phyloP scores from a whole-genome alignment of 2,888 invertebrate genomes.

The Leucoma salicis region DNA sequence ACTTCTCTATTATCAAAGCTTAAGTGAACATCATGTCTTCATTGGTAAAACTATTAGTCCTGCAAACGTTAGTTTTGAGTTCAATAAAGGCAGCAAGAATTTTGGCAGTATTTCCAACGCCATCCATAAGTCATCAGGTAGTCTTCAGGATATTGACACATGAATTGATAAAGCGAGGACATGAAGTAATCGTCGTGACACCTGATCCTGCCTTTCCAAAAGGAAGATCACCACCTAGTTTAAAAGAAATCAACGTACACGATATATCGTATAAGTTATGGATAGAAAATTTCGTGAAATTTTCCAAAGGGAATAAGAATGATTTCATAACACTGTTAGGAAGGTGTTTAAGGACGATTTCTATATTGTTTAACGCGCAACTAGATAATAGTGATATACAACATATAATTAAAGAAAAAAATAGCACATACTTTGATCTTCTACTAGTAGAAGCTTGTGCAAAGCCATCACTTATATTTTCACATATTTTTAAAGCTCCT shows the following conservation, averaged over 20 bases:
- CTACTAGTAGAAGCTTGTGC: conserved; percentile 41
- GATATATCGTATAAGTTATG: conserved; percentile 39
- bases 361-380: neutral
- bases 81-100: conserved; percentile 26
- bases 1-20: too few species aligned
- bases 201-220: neutral
- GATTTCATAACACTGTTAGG: neutral
- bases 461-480: conserved; percentile 30
- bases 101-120: conserved; percentile 21
- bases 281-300: conserved; percentile 7
- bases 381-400: conserved; percentile 3
- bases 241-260: conserved; percentile 56
- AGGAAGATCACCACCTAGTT: conserved; percentile 56
- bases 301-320: conserved; percentile 12
- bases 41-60: too few species aligned
- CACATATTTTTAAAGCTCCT: conserved; percentile 42
- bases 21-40: too few species aligned
- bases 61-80: too few species aligned
- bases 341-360: neutral
- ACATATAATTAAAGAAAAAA: conserved; percentile 6
- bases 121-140: conserved; percentile 31
- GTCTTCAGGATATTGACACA: conserved; percentile 44
- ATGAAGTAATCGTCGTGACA: neutral
- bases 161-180: conserved; percentile 41
- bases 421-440: conserved; percentile 32